These are phyloP conservation scores for Oedothorax gibbosus DNA, from an alignment of 1,140 invertebrate genomes.

Conservation along the genomic window DNA sequence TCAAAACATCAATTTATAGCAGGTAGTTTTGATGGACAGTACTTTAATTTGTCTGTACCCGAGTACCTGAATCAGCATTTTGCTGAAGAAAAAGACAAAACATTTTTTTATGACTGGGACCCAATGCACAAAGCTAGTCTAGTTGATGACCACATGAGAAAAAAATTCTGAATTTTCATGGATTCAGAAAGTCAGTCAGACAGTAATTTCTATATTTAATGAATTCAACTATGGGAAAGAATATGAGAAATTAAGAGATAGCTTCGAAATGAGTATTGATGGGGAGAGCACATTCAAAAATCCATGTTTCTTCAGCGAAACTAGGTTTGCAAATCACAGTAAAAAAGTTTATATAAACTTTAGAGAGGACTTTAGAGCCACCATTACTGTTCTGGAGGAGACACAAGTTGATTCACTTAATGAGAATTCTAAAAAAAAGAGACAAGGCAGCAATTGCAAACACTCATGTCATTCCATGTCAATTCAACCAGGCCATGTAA, in stretches of 20 bases:
- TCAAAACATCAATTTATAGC: neutral
- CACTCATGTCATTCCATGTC: no score
- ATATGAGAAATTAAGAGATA: conserved; percentile 13
- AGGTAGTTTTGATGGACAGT: conserved; percentile 16
- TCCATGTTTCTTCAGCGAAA: conserved; percentile 14
- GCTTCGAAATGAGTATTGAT: neutral
- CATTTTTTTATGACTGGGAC: neutral
- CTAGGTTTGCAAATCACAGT: neutral
- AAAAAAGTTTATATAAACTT: conserved; percentile 24
- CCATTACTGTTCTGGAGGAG: no score
- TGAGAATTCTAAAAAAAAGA: no score
- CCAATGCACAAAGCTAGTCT: neutral
- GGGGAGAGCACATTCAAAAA: neutral
- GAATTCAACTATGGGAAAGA: conserved; percentile 9
- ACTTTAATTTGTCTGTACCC: conserved; percentile 7
- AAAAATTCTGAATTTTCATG: conserved; percentile 4
- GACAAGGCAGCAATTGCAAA: no score
- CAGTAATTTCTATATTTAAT: conserved; percentile 5
- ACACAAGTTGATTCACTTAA: no score
- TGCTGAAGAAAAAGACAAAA: conserved; percentile 7
- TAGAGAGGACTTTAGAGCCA: neutral
- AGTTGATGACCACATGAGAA: conserved; percentile 13
- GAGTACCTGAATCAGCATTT: conserved; percentile 9
- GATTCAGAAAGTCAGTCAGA: neutral
- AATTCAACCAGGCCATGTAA: no score